Base-by-base conservation (phyloP, 1,140 invertebrate genomes). In the Macrosteles quadrilineatus region DNA sequence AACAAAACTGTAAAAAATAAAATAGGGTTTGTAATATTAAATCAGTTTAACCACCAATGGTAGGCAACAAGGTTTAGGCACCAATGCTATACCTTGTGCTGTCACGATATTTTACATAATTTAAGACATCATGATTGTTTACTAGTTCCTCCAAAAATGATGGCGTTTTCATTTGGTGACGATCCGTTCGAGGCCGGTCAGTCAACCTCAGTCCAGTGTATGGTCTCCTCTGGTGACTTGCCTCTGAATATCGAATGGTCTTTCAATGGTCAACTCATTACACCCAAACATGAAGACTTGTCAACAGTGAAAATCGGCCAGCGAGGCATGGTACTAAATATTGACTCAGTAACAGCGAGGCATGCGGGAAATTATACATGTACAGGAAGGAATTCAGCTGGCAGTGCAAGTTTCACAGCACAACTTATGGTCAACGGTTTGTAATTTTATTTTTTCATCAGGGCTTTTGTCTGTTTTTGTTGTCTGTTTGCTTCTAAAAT, bases 281-380 rank as follows among this genome's bases (percentile, higher is more conserved):
- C 36, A 12, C 67, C 71, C 25, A 32, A 72, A 0, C 55, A n/a
- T 9, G 17, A 63, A 19, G 66, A 63, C 25, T 23, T 74, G 36
- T 64, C 55, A 27, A 72, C 70, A 21, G 70, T 69, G 23, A 66
- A 64, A 9, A 68, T 72, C 23, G 83, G 92, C 76, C 83, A 93
- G 84, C 85, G 87, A 81, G 82, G 87, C 36, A 92, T 89, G 74
- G 85, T 89, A 65, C 80, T 95, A 72, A 90, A 87, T 69, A 92
- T 95, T 75, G 88, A 91, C 75, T 87, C 87, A 71, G 90, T 91
- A n/a, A 84, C 85, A 67, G 89, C 71, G 6, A 30, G 57, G 29
- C 90, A 93, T 80, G 86, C 88, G 71, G 91, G 91, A 75, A 91
- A 89, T 77, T 94, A 92, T 79, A 91, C 90, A 12, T 94, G 91